Conservation (phyloP, 2,888 invertebrate species). For the Calameuta idolon region DNA sequence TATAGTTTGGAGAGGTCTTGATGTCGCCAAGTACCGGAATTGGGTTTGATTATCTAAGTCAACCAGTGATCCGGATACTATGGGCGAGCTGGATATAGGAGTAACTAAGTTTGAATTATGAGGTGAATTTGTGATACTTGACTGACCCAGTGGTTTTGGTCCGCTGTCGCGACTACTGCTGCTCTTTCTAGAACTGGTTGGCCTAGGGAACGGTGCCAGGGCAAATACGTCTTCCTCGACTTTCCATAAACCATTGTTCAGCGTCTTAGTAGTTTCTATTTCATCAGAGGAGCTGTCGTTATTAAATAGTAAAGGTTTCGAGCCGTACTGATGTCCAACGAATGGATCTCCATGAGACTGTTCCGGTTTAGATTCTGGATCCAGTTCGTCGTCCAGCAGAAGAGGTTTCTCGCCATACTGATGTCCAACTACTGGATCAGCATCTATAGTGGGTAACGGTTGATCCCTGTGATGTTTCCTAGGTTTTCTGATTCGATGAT, state of each 20-base stretch:
- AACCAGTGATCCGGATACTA: constrained; percentile 42
- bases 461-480: constrained; percentile 64
- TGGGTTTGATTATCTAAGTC: constrained; percentile 38
- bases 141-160: constrained; percentile 23
- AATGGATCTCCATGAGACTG: constrained; percentile 70
- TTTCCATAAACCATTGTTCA: constrained; percentile 47
- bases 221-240: constrained; percentile 75
- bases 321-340: constrained; percentile 79
- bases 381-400: constrained; percentile 82
- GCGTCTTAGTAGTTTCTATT: constrained; percentile 29
- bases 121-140: constrained; percentile 39
- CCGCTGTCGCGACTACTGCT: constrained; percentile 36
- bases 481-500: constrained; percentile 69
- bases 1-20: constrained; percentile 2
- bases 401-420: constrained; percentile 82
- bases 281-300: constrained; percentile 51
- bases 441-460: constrained; percentile 56
- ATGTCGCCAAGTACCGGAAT: constrained; percentile 6
- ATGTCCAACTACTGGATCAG: constrained; percentile 75
- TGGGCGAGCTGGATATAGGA: constrained; percentile 43
- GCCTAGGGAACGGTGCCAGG: constrained; percentile 74
- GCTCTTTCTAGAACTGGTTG: constrained; percentile 49
- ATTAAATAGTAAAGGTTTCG: constrained; percentile 77
- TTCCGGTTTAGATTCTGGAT: constrained; percentile 69
- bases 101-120: constrained; percentile 38